Evolutionary conservation across 2,888 invertebrate species (phyloP), one percentile per base, ranked within the genome.

Genomic region (Nasonia oneida): DNA sequence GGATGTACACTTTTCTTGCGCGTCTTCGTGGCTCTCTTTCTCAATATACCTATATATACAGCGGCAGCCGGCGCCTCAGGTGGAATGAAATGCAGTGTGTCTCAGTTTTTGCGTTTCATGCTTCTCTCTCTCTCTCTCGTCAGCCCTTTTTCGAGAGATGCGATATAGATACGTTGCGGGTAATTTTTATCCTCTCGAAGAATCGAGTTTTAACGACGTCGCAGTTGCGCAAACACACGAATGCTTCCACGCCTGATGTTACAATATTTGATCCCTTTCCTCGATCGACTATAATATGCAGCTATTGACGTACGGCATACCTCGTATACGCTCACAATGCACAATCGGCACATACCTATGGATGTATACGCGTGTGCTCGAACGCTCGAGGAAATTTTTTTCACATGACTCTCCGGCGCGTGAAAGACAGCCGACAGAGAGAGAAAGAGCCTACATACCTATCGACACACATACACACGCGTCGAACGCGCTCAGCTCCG

Each of bases 401-500:
- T 84, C 84, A 80, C 81, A 71, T 71, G 80, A 70, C 39, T 64
- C 37, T 39, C 42, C 37, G 12, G n/a, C 73, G 73, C 73, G 47
- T 67, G 73, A 73, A 47, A 10, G 47, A 42, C 73, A 67, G 33
- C 67, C 67, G 23, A 29, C 1, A 39, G 47, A 42, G 6, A 5
- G 42, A 42, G 47, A 47, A 12, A 47, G 47, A 47, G 50, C 74
- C 74, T 42, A 23, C 74, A 50, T 50, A 23, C 47, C 67, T 50
- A 74, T 29, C 42, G 42, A 29, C 29, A 50, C 50, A 74, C 74
- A 37, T 50, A 10, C 23, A n/a, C 70, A 8, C 50, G 23, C 42
- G 70, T 71, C 76, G 76, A 47, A 67, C 74, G 85, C 84, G 87
- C 88, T 42, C 82, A 53, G 79, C 18, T 71, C 89, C 89, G 91